These are phyloP conservation scores for Pelochelys cantorii DNA, from an alignment of 2,797 vertebrate species.

Conservation along the genomic window DNA sequence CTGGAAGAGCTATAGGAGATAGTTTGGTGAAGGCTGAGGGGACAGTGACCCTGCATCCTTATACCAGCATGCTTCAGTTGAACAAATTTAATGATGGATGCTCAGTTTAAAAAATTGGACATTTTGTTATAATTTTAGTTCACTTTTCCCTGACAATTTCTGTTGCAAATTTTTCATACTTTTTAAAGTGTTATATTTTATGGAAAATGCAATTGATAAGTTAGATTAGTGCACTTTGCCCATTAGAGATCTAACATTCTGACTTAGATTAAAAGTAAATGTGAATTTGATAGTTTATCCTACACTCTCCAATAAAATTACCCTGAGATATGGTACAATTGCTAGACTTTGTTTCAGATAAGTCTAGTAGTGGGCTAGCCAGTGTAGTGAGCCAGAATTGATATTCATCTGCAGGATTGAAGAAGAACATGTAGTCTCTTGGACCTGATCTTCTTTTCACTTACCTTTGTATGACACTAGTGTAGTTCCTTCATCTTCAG, in stretches of 20 bases:
- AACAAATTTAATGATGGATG: neutral
- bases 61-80: neutral
- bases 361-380: neutral
- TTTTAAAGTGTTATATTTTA: neutral
- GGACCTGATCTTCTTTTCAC: neutral
- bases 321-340: neutral
- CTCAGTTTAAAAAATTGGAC: neutral
- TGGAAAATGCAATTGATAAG: constrained; percentile 13
- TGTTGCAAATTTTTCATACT: neutral
- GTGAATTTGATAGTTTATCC: neutral
- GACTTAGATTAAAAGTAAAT: neutral
- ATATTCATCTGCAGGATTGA: neutral
- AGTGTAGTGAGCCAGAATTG: neutral
- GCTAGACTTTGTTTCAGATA: neutral
- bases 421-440: neutral
- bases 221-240: neutral
- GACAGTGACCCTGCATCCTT: neutral
- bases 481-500: neutral
- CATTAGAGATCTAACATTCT: neutral
- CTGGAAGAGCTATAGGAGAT: neutral
- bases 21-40: neutral
- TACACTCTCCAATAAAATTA: neutral
- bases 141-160: neutral
- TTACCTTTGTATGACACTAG: neutral
- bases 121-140: neutral